Percentiles rank a stretch among this genome's conserved stretches.
Conservation (phyloP, 35 echinoderm and acorn worm genomes). For the Strongylocentrotus purpuratus region DNA sequence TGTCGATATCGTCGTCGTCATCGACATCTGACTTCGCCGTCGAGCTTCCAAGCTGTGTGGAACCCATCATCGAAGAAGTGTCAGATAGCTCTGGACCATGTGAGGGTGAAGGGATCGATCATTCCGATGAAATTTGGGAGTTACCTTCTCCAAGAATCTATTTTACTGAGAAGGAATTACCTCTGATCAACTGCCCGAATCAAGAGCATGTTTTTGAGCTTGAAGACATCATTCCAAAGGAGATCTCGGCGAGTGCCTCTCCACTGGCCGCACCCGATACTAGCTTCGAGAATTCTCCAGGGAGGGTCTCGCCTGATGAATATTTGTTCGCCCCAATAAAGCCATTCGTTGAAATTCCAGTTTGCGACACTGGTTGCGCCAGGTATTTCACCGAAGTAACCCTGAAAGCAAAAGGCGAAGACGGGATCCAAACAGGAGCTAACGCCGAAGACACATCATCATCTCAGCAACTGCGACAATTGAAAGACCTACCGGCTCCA, state of each 20-base stretch:
- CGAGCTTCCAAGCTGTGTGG: not conserved
- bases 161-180: constrained; percentile 16
- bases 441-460: not conserved
- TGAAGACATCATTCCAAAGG: constrained; percentile 36
- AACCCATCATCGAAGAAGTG: constrained; percentile 9
- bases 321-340: not conserved
- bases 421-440: not conserved
- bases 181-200: constrained; percentile 24
- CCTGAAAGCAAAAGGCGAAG: not conserved
- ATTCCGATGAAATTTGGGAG: not conserved
- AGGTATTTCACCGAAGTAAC: not conserved
- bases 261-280: not conserved
- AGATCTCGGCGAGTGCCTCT: not conserved
- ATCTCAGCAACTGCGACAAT: not conserved
- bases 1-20: not conserved
- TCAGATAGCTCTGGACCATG: not conserved
- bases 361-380: not conserved
- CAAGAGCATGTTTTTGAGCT: constrained; percentile 13
- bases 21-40: not conserved
- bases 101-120: not conserved
- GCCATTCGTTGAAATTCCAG: not conserved
- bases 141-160: not conserved
- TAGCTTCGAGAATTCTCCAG: not conserved
- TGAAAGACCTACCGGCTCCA: not conserved
- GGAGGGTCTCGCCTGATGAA: not conserved